Conservation (phyloP, 2,113 vertebrate genomes). For the Enhydra lutris region DNA sequence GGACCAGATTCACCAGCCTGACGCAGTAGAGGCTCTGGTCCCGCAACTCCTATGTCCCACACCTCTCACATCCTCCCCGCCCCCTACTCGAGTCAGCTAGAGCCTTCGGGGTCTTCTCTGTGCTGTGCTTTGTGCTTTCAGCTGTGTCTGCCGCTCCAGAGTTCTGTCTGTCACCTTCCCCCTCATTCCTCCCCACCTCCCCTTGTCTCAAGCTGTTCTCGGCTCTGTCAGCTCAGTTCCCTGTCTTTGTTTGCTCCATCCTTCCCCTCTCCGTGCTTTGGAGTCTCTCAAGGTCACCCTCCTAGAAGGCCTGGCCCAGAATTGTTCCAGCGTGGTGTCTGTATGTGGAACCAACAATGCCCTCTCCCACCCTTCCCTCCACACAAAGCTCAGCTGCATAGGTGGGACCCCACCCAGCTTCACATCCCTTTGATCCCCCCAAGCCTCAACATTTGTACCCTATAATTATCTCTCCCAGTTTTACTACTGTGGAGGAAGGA, state of each 20-base stretch:
- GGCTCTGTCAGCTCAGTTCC: neutral
- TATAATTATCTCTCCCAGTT: slow-evolving; percentile 35
- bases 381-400: neutral
- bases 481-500: slow-evolving; percentile 29
- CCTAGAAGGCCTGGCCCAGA: slow-evolving; percentile 9
- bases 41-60: neutral
- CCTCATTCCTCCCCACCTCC: neutral
- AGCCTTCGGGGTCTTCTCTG: neutral
- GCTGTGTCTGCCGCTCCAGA: neutral
- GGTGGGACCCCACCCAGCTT: slow-evolving; percentile 17
- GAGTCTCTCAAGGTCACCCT: neutral
- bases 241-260: neutral
- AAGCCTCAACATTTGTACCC: slow-evolving; percentile 35
- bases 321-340: neutral
- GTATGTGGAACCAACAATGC: neutral
- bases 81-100: neutral
- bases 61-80: neutral
- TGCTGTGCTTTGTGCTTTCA: neutral
- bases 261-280: neutral
- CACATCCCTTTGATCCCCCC: slow-evolving; percentile 56
- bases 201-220: slow-evolving; percentile 36
- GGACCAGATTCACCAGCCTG: neutral
- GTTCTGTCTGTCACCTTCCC: slow-evolving; percentile 41
- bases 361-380: neutral
- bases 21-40: neutral